Conservation (phyloP, 2,888 invertebrate genomes). For the Troides oblongomaculatus region DNA sequence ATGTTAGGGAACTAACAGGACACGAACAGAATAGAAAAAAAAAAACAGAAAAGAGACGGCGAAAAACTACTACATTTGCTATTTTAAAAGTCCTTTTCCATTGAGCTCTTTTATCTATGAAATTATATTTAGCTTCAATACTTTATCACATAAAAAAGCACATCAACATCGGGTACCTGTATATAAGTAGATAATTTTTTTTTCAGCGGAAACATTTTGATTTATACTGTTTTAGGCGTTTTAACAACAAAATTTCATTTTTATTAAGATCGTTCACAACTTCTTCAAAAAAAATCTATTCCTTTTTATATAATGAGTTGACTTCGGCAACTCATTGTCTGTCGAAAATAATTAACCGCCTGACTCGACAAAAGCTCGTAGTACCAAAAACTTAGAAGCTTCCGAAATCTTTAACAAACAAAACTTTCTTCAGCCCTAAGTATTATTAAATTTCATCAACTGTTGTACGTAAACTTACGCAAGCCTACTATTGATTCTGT, state of each 20-base stretch:
- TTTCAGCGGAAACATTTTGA: too few relatives aligned
- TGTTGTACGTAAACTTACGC: slow-evolving; percentile 23
- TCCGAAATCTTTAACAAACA: slow-evolving; percentile 45
- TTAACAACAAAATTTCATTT: background rate
- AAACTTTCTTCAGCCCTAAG: slow-evolving; percentile 37
- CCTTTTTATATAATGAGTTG: slow-evolving; percentile 57
- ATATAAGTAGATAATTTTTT: too few relatives aligned
- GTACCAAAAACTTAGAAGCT: slow-evolving; percentile 46
- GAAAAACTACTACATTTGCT: too few relatives aligned
- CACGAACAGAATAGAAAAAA: too few relatives aligned
- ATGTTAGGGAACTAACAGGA: too few relatives aligned
- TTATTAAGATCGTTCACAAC: slow-evolving; percentile 22
- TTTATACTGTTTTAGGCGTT: too few relatives aligned
- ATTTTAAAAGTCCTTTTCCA: too few relatives aligned
- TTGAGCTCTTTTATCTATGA: too few relatives aligned
- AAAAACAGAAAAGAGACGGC: too few relatives aligned
- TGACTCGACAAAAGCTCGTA: slow-evolving; percentile 66
- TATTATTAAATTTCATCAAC: slow-evolving; percentile 40
- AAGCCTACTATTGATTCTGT: slow-evolving; percentile 4
- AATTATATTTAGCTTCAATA: too few relatives aligned
- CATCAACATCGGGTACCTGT: too few relatives aligned
- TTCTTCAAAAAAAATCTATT: slow-evolving; percentile 46
- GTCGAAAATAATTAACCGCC: slow-evolving; percentile 71
- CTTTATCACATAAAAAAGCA: too few relatives aligned
- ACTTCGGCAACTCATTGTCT: slow-evolving; percentile 68